phyloP scores from a whole-genome alignment of 1,140 invertebrate genomes.

The Melanaphis sacchari region DNA sequence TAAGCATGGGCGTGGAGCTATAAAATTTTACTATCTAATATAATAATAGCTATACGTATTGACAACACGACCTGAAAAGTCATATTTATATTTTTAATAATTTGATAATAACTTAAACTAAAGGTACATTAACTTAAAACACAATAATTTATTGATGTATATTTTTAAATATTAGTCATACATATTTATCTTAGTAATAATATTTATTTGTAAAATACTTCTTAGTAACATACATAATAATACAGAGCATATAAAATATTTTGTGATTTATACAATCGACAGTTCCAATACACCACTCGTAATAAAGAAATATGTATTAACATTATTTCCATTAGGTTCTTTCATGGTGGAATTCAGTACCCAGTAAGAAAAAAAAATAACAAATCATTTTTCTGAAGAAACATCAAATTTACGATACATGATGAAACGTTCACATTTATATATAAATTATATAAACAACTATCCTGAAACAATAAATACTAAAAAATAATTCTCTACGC shows the following conservation, averaged over 20 bases:
- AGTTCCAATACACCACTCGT: neutral
- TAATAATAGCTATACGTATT: too few relatives aligned
- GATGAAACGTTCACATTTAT: neutral
- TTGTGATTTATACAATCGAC: conserved; percentile 13
- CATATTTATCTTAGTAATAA: neutral
- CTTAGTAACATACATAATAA: neutral
- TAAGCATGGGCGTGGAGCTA: too few relatives aligned
- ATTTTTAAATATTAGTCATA: neutral
- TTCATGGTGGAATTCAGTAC: neutral
- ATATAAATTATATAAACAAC: too few relatives aligned
- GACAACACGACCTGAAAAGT: too few relatives aligned
- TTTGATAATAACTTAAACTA: too few relatives aligned
- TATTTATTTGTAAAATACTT: neutral
- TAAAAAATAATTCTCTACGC: neutral
- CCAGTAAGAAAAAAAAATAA: neutral
- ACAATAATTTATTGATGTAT: neutral
- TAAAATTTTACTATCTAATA: too few relatives aligned
- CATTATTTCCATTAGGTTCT: conserved; percentile 21
- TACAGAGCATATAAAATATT: neutral
- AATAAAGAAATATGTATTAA: conserved; percentile 19
- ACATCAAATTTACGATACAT: neutral
- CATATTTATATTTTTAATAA: too few relatives aligned
- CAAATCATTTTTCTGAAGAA: neutral
- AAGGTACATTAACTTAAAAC: too few relatives aligned
- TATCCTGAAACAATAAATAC: neutral